Evolutionary conservation across 2,797 vertebrate species (phyloP).

Genomic region (Poecilia velifera): DNA sequence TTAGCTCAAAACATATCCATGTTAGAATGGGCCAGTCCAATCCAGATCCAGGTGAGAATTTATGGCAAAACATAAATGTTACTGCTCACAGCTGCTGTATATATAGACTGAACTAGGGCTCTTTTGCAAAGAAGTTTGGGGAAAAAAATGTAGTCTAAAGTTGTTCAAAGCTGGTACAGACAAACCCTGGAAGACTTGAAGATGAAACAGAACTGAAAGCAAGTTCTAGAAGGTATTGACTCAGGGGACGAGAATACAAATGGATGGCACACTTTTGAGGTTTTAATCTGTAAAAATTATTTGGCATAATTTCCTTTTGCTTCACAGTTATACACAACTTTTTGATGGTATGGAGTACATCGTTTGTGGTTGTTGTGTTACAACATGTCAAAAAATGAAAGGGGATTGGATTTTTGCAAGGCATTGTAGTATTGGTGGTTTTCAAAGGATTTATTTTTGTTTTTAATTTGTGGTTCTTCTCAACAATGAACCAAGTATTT

Average conservation of each 20-base stretch:
- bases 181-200: not conserved
- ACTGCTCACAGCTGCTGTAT: not conserved
- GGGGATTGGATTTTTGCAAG: not conserved
- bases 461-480: conserved; percentile 33
- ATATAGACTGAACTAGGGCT: not conserved
- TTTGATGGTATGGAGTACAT: not conserved
- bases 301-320: not conserved
- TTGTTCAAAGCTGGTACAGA: not conserved
- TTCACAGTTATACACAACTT: not conserved
- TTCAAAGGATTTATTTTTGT: conserved; percentile 21
- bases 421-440: not conserved
- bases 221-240: not conserved
- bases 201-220: not conserved
- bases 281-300: not conserved
- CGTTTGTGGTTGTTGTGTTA: not conserved
- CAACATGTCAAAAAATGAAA: not conserved
- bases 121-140: not conserved
- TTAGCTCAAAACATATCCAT: not conserved
- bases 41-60: not conserved
- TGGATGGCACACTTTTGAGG: not conserved
- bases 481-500: conserved; percentile 21
- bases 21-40: not conserved
- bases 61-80: not conserved
- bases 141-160: not conserved
- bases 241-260: not conserved